phyloP scores from a whole-genome alignment of 1,140 invertebrate species.

The Cecropterus lyciades region DNA sequence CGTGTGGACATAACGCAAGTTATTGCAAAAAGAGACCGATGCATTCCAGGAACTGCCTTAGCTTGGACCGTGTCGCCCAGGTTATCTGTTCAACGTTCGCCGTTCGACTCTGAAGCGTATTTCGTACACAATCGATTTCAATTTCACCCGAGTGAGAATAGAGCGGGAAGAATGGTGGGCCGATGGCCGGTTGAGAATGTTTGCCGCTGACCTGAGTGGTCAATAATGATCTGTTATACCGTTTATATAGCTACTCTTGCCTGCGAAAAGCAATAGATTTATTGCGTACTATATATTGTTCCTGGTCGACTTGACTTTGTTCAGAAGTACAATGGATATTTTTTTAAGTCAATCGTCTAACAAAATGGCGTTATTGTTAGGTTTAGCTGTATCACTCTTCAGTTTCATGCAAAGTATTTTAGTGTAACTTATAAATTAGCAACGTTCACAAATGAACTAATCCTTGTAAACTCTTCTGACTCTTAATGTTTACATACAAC shows the following conservation, averaged over 20 bases:
- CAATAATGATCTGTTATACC: constrained; percentile 79
- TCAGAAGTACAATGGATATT: neutral
- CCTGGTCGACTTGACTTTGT: neutral
- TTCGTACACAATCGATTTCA: constrained; percentile 1
- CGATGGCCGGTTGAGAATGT: constrained; percentile 80
- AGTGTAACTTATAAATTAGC: neutral
- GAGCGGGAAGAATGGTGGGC: constrained; percentile 59
- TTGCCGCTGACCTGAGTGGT: constrained; percentile 78
- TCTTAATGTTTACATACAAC: too few species aligned
- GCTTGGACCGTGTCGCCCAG: constrained; percentile 61
- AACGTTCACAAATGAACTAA: too few species aligned
- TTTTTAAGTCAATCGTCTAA: neutral
- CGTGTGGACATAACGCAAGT: constrained; percentile 13
- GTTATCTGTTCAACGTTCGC: constrained; percentile 42
- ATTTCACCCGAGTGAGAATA: constrained; percentile 35
- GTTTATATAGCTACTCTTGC: constrained; percentile 63
- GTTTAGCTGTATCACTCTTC: neutral
- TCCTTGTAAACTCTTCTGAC: too few species aligned
- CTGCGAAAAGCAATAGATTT: constrained; percentile 53
- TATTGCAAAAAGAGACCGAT: constrained; percentile 60
- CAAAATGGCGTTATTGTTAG: neutral
- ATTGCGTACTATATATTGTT: constrained; percentile 2
- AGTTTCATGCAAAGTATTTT: neutral
- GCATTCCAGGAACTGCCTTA: constrained; percentile 79
- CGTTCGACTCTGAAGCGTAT: constrained; percentile 46